These are phyloP conservation scores for Philaethria dido DNA, from an alignment of 2,888 invertebrate species.

Conservation along the genomic window DNA sequence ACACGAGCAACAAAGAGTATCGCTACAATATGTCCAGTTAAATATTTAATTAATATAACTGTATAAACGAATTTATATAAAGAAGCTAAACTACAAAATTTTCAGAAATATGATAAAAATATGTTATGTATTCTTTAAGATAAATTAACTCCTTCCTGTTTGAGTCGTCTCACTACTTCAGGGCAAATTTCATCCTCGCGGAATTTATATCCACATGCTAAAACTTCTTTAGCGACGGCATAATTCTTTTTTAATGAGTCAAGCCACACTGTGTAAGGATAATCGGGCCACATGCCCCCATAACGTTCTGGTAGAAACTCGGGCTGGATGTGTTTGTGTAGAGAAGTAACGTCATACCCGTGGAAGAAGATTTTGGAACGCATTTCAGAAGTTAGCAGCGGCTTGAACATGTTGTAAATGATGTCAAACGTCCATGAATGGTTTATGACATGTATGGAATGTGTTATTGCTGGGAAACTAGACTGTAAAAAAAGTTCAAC, in stretches of 20 bases:
- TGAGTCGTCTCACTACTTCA: slow-evolving; percentile 66
- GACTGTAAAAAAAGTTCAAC: slow-evolving; percentile 74
- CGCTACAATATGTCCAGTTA: background rate
- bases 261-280: slow-evolving; percentile 90
- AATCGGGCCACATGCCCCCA: slow-evolving; percentile 88
- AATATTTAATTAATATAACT: background rate
- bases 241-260: slow-evolving; percentile 84
- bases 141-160: slow-evolving; percentile 64
- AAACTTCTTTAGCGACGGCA: slow-evolving; percentile 85
- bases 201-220: slow-evolving; percentile 85
- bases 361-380: slow-evolving; percentile 87
- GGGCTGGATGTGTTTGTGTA: slow-evolving; percentile 89
- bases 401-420: slow-evolving; percentile 90
- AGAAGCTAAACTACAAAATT: background rate
- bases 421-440: slow-evolving; percentile 93
- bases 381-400: slow-evolving; percentile 88
- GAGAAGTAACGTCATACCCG: slow-evolving; percentile 87
- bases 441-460: slow-evolving; percentile 90
- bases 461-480: slow-evolving; percentile 88
- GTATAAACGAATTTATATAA: background rate
- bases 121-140: slow-evolving; percentile 55
- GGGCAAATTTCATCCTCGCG: slow-evolving; percentile 68
- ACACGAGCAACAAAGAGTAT: too few species aligned
- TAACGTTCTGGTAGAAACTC: slow-evolving; percentile 88
- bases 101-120: too few species aligned